Base-by-base conservation (phyloP, 2,797 vertebrate species). In the Erethizon dorsatum region DNA sequence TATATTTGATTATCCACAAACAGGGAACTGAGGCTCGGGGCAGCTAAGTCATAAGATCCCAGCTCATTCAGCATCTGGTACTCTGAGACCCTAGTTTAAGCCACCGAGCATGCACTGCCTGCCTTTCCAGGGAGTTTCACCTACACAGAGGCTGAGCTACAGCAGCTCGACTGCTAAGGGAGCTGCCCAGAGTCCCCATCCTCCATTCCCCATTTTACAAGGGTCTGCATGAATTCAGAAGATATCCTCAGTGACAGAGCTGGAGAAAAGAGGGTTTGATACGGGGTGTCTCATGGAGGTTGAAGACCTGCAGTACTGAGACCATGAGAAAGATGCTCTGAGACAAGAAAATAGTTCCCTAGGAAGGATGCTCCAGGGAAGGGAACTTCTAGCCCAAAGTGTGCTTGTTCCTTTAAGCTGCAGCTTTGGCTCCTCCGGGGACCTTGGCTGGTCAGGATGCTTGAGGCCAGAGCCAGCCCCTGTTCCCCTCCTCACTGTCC, bases 391-490 rank as follows among this genome's bases (percentile, higher is more conserved):
- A 90, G 57, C 71, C 14, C 0, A 10, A 12, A 75, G 22, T 14
- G 31, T 77, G 80, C 80, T 69, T 79, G 33, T 86, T 88, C 59
- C 93, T 91, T 83, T 50, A 18, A 89, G 79, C 33, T 59, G 69
- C 37, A 77, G 78, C 73, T 41, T 88, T 50, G n/a, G 45, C 77
- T 88, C 80, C 87, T 93, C 73, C 28, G 59, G 22, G 65, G 4
- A 85, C n/a, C 20, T 63, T 37, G 37, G 47, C 41, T 13, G 47
- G 52, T 57, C 20, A 37, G 45, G 75, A 95, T 20, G n/a, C 61
- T 63, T 9, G 59, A 83, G 41, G n/a, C n/a, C 50, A 86, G 33
- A 83, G 67, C 31, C 26, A 77, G 33, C 28, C 41, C 24, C 10
- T 18, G 0, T 1, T 26, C 4, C 13, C 14, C 10, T 84, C 80